phyloP scores from a whole-genome alignment of 2,797 vertebrate genomes.

The Orestias chungarensis region DNA sequence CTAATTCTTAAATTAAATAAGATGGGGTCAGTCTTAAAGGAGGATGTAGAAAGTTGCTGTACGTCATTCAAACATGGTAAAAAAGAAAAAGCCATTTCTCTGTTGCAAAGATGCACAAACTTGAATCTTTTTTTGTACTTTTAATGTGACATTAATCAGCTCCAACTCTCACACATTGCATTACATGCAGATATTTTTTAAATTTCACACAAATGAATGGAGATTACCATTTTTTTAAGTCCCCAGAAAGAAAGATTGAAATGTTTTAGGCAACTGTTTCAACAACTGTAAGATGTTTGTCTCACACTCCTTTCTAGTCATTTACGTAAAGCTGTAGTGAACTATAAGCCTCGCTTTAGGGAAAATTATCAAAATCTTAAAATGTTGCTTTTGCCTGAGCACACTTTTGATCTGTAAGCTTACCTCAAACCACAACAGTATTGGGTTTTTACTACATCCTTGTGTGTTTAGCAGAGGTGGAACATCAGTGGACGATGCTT shows the following conservation, averaged over 20 bases:
- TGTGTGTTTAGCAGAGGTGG: background rate
- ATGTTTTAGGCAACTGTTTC: background rate
- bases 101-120: background rate
- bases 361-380: too few species aligned
- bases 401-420: background rate
- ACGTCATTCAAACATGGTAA: background rate
- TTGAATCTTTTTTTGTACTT: background rate
- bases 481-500: background rate
- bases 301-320: background rate
- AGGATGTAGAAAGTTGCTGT: background rate
- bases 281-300: background rate
- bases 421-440: slow-evolving; percentile 25
- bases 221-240: background rate
- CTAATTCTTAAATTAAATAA: background rate
- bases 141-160: background rate
- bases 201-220: background rate
- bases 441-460: background rate
- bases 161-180: background rate
- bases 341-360: background rate
- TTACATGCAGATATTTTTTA: background rate
- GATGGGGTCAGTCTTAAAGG: background rate
- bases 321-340: background rate
- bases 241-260: background rate
- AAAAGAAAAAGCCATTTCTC: background rate
- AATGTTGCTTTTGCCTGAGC: background rate